Conservation (phyloP, 2,113 vertebrate species). For the Atherinomorus stipes region DNA sequence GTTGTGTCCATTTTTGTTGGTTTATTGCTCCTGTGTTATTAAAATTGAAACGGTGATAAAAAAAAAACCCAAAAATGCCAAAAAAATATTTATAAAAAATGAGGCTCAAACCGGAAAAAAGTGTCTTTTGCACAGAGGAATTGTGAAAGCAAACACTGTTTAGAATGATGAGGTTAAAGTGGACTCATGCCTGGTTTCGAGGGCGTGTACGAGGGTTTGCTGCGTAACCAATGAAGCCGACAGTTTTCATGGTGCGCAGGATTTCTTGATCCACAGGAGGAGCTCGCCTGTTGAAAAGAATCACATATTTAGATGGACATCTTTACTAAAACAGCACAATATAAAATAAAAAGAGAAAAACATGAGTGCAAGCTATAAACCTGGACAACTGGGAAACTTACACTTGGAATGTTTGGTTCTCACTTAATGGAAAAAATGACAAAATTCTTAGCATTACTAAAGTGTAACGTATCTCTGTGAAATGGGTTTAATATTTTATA, state of each 20-base stretch:
- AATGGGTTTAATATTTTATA: too few species aligned
- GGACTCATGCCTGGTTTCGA: constrained; percentile 89
- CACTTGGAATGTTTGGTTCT: too few species aligned
- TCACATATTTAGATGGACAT: background rate
- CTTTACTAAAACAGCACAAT: background rate
- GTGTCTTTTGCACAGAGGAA: too few species aligned
- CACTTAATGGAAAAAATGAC: too few species aligned
- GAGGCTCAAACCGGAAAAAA: background rate
- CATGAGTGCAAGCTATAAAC: background rate
- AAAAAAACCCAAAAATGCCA: too few species aligned
- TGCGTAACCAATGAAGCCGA: constrained; percentile 97
- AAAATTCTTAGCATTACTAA: background rate
- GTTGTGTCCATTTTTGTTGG: too few species aligned
- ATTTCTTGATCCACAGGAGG: constrained; percentile 95
- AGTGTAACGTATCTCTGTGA: too few species aligned
- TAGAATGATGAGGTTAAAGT: background rate
- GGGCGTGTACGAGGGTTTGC: constrained; percentile 94
- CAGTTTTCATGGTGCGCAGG: constrained; percentile 96
- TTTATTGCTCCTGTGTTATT: too few species aligned
- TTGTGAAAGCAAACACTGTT: too few species aligned
- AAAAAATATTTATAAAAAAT: too few species aligned
- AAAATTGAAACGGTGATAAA: too few species aligned
- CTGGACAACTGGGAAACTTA: too few species aligned
- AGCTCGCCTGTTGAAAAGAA: constrained; percentile 83
- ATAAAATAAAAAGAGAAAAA: background rate